A percentile compares a stretch with the other conserved stretches of the same genome.
phyloP scores from a whole-genome alignment of 2,113 vertebrate genomes.

The Arothron firmamentum region DNA sequence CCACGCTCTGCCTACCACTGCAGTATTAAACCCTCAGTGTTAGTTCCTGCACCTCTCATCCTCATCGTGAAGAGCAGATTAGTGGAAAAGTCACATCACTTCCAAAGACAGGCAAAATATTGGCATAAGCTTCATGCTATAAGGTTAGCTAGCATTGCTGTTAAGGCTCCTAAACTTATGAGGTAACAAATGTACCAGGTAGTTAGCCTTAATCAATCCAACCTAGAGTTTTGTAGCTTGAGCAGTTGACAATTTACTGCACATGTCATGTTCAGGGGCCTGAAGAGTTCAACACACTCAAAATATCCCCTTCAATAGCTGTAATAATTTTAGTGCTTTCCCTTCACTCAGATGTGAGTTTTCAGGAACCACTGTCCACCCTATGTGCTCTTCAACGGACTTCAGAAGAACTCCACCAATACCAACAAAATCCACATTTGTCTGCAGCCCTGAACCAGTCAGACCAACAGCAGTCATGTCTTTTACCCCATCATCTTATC shows the following conservation, averaged over 20 bases:
- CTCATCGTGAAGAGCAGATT: background rate
- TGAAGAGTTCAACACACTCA: too few species aligned
- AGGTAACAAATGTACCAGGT: background rate
- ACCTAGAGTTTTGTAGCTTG: background rate
- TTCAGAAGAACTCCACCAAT: slow-evolving; percentile 18
- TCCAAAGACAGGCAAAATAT: background rate
- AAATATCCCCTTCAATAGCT: too few species aligned
- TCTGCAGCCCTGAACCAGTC: slow-evolving; percentile 13
- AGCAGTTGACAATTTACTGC: too few species aligned
- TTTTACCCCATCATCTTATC: background rate
- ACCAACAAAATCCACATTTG: background rate
- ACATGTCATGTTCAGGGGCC: too few species aligned
- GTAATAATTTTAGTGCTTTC: background rate
- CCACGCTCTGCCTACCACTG: slow-evolving; percentile 4
- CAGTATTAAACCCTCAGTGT: slow-evolving; percentile 45
- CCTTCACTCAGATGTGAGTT: background rate
- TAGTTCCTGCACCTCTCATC: slow-evolving; percentile 8
- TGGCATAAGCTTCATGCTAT: background rate
- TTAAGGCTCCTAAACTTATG: background rate
- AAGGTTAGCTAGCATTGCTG: background rate
- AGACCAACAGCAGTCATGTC: slow-evolving; percentile 3
- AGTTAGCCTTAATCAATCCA: background rate
- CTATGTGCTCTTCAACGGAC: background rate
- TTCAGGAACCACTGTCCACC: slow-evolving; percentile 23
- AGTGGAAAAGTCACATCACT: background rate